Base-by-base conservation (phyloP, 1,140 invertebrate genomes). In the Aphidius ervi region DNA sequence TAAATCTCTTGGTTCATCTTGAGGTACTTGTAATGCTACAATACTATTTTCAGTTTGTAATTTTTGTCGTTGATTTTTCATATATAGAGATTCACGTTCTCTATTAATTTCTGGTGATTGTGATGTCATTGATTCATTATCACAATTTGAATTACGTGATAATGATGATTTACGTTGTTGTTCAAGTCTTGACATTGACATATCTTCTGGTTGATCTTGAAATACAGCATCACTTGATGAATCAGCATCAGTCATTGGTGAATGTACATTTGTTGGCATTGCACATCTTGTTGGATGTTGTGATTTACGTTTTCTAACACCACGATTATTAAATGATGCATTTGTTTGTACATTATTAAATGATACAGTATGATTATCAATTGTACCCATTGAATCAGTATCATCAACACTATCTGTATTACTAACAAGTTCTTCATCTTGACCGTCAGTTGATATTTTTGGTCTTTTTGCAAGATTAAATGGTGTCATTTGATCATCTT, bases 271-370 rank as follows among this genome's bases (percentile, higher is more conserved):
- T 10, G 73, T 72, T 16, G 82, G 84, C 48, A 88, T 81, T 3
- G 91, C 86, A 72, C 89, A 92, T 59, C 93, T 84, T 1, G 91
- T 94, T 0, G 94, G 95, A 75, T 96, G 95, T 68, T 93, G 88
- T 68, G 89, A 95, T 78, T 97, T 98, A 53, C 95, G 81, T 79
- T 97, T 95, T 52, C 94, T 79, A 57, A 79, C 77, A 4, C 78
- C 76, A 16, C 76, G 69, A 47, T 64, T 78, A 57, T 77, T 73
- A 37, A 75, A 69, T 6, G 70, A 59, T 10, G 75, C 68, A 55
- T 70, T 77, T 8, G 20, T 46, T 4, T 49, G 48, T 0, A 70
- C 65, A 43, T 70, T 72, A 31, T 70, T 66, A 9, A 73, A 70
- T 37, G 70, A 74, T 0, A 72, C 59, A 9, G 65, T 67, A 7